These are phyloP conservation scores for Myioborus miniatus DNA, from an alignment of 2,797 vertebrate genomes.

Conservation along the genomic window DNA sequence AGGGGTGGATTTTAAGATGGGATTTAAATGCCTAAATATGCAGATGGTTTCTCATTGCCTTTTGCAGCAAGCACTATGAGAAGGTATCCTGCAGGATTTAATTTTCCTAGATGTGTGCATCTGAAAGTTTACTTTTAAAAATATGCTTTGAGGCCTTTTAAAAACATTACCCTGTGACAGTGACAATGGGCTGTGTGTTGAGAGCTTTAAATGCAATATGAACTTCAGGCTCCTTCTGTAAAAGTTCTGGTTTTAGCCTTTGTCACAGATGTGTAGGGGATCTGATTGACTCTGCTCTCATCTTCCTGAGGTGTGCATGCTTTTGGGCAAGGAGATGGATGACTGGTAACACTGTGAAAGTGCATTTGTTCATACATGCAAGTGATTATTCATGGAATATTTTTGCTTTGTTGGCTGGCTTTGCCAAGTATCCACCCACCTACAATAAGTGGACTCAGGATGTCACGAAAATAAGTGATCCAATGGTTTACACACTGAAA, in stretches of 20 bases:
- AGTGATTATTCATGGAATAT: conserved; percentile 18
- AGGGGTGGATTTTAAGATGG: background rate
- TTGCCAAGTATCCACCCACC: background rate
- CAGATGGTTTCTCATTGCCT: background rate
- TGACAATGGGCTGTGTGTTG: background rate
- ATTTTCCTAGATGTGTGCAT: background rate
- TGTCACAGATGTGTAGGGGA: background rate
- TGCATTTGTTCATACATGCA: background rate
- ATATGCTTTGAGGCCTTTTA: background rate
- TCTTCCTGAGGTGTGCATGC: background rate
- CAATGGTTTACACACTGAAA: background rate
- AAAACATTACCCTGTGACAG: background rate
- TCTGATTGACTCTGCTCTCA: background rate
- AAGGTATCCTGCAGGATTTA: background rate
- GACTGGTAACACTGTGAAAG: background rate
- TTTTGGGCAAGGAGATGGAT: background rate
- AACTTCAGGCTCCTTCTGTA: background rate
- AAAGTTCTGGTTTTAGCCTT: background rate
- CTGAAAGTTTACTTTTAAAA: background rate
- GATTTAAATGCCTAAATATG: background rate
- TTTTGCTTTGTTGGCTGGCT: background rate
- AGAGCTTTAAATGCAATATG: background rate
- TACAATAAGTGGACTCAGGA: background rate
- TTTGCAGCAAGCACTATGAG: background rate
- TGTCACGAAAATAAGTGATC: background rate